These are phyloP conservation scores for Chrysaora quinquecirrha DNA, from an alignment of 30 jellyfish, hydroid and myxozoan species.

Conservation along the genomic window DNA sequence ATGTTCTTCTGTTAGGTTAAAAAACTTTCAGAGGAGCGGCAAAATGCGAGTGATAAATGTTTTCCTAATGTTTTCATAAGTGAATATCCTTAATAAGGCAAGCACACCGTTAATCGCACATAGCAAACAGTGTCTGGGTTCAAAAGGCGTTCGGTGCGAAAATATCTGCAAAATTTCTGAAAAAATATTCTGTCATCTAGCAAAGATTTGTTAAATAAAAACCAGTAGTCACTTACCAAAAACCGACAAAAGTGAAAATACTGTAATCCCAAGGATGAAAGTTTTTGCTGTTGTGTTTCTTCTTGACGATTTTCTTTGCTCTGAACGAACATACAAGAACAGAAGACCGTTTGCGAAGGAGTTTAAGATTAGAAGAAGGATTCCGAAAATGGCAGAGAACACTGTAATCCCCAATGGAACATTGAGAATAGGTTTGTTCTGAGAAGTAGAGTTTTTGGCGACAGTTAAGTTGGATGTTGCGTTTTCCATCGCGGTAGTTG, in stretches of 20 bases:
- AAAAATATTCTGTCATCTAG: no score
- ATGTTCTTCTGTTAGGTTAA: no score
- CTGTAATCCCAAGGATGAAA: background rate
- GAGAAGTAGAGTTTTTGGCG: background rate
- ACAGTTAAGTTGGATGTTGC: background rate
- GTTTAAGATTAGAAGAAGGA: background rate
- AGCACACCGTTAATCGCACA: no score
- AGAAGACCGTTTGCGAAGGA: conserved; percentile 6
- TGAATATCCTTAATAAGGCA: no score
- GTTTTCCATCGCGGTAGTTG: background rate
- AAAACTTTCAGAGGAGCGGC: no score
- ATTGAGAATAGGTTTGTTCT: background rate
- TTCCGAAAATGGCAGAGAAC: background rate
- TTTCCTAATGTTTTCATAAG: no score
- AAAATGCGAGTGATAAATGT: no score
- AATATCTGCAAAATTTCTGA: no score
- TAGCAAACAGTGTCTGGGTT: no score
- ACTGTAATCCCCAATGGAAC: background rate
- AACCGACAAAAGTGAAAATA: background rate
- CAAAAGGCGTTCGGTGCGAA: no score
- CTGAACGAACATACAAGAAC: conserved; percentile 11
- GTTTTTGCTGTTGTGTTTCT: background rate
- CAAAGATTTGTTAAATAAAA: no score
- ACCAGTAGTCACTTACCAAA: background rate
- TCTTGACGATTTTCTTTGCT: background rate